phyloP scores from a whole-genome alignment of 2,797 vertebrate species.

The Melanotaenia pygmaea region DNA sequence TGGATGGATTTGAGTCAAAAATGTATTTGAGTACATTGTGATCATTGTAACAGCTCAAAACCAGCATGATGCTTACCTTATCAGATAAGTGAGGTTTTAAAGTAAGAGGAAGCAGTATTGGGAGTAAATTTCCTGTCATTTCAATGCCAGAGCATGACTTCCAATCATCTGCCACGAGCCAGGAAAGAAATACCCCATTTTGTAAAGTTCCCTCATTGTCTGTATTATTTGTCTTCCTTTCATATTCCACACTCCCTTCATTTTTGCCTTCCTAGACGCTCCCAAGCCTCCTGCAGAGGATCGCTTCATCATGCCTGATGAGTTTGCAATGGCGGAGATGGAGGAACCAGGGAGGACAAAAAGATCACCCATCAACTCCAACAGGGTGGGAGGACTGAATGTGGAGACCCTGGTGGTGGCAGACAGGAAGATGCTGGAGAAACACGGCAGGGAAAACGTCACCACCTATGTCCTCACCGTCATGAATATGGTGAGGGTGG shows the following conservation, averaged over 20 bases:
- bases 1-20: neutral
- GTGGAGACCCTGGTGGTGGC: slow-evolving; percentile 98
- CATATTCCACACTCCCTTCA: slow-evolving; percentile 42
- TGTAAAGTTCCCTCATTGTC: slow-evolving; percentile 38
- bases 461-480: slow-evolving; percentile 97
- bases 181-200: slow-evolving; percentile 60
- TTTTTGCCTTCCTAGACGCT: slow-evolving; percentile 80
- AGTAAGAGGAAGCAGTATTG: slow-evolving; percentile 52
- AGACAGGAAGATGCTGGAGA: slow-evolving; percentile 96
- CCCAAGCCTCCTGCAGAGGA: slow-evolving; percentile 88
- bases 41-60: neutral
- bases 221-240: slow-evolving; percentile 4
- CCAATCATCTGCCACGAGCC: slow-evolving; percentile 62
- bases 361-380: slow-evolving; percentile 88
- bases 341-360: slow-evolving; percentile 81
- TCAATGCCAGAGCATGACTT: slow-evolving; percentile 49
- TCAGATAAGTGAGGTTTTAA: slow-evolving; percentile 15
- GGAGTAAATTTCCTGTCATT: slow-evolving; percentile 74
- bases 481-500: slow-evolving; percentile 94
- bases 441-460: slow-evolving; percentile 93
- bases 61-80: slow-evolving; percentile 3
- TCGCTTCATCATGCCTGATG: slow-evolving; percentile 85
- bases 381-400: slow-evolving; percentile 87
- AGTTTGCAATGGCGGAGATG: slow-evolving; percentile 77
- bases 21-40: neutral